Conservation (phyloP, 2,888 invertebrate genomes). For the Cephus rjabovi region DNA sequence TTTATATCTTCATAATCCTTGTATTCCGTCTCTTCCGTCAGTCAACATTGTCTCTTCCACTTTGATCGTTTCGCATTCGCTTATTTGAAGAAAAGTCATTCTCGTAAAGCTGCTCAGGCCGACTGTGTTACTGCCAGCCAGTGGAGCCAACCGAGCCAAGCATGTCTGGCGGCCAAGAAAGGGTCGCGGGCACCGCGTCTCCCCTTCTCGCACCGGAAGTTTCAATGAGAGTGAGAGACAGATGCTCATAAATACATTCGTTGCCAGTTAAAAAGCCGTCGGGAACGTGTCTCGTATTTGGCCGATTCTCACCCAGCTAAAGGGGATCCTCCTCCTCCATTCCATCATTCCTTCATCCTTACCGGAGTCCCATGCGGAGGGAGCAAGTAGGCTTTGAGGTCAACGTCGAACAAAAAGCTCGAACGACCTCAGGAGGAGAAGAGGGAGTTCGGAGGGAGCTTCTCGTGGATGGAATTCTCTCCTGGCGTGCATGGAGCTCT, state of each 20-base stretch:
- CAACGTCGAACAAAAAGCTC: background rate
- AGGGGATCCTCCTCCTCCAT: background rate
- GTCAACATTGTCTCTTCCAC: background rate
- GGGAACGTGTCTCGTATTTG: background rate
- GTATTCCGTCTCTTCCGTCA: background rate
- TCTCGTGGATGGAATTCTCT: background rate
- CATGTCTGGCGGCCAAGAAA: background rate
- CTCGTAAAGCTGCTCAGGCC: background rate
- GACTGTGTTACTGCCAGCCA: background rate
- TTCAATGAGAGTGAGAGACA: conserved; percentile 55
- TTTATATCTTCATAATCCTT: background rate
- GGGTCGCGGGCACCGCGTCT: background rate
- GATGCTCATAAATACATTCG: conserved; percentile 54
- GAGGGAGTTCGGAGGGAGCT: background rate
- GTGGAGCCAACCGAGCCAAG: too few species aligned
- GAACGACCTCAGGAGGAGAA: background rate
- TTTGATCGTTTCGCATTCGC: background rate
- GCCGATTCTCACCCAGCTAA: background rate
- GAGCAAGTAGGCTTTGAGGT: background rate
- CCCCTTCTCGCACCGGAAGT: conserved; percentile 48
- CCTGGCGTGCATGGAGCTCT: background rate
- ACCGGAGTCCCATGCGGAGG: background rate
- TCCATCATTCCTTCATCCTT: background rate
- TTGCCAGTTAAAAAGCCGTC: conserved; percentile 42
- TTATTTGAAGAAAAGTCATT: background rate